Base-by-base conservation (phyloP, 2,797 vertebrate genomes). In the Falco biarmicus region DNA sequence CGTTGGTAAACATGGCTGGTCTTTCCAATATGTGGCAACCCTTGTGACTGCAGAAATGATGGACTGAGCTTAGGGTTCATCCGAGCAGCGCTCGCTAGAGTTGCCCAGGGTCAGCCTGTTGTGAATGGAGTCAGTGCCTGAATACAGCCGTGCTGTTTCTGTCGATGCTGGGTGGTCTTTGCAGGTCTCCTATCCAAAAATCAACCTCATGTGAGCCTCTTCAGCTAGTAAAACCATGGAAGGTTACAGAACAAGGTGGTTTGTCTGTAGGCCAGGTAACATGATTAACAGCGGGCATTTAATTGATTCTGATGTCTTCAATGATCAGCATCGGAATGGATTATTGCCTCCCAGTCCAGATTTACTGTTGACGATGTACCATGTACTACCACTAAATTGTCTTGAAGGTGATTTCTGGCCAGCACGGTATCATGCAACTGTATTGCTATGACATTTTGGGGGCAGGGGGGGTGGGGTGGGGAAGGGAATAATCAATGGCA, bases 371-470 rank as follows among this genome's bases (percentile, higher is more conserved):
- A 95, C 43, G 24, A 13, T 0, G 6, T 64, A 93, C 74, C 60
- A 79, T 89, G 74, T 85, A 75, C 87, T 87, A n/a, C 41, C 41
- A 90, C 90, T 84, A 57, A 95, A 64, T 81, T 97, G 84, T 87
- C 86, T 90, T 82, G 77, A 93, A 95, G 66, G 91, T 91, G 91
- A 91, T 93, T 95, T 95, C 91, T 96, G 90, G 73, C 63, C 85
- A 84, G 63, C n/a, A 84, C 22, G 69, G 15, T 78, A 91, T 78
- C 47, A 69, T 61, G 24, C 89, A 77, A 70, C 53, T 57, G 48
- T 51, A 83, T 93, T 86, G 54, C 61, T 84, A 74, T 68, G 75
- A 41, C 84, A 64, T 84, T 95, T 45, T 45, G 16, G 43, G 15
- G 43, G 41, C 41, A 14, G 43, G 43, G 43, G 43, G 43, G 43